Evolutionary conservation across 2,888 invertebrate species (phyloP), one percentile per base, ranked within the genome.

Genomic region (Lasioglossum zephyrum): DNA sequence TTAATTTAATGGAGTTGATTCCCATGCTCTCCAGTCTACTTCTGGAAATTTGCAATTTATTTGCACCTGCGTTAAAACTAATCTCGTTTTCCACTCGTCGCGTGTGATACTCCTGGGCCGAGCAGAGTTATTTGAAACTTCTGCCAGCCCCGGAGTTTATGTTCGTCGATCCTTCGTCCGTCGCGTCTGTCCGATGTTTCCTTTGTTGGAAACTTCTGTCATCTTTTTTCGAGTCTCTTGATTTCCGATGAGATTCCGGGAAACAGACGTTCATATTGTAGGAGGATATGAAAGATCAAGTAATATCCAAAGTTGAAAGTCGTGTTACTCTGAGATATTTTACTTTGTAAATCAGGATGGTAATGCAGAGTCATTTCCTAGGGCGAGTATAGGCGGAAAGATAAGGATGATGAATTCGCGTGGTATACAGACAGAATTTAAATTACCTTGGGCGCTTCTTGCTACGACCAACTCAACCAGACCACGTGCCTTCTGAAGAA

Each of bases 401-500:
- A 78, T 69, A 70, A 49, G 36, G 49, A 44, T 18, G 44, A 79
- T 44, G 36, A 22, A 31, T 41, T 39, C 41, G 3, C 5, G 31
- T 2, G 18, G 73, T 69, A n/a, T 39, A 69, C 36, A 41, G 69
- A 74, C 39, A 63, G 79, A 87, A 77, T 69, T 69, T 39, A 72
- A 85, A 84, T 89, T 93, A 95, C 95, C 96, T 93, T 96, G 96
- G 94, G 93, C 96, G 95, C 95, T 96, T 92, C 96, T 95, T 79
- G 96, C 96, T 92, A 97, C 96, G 91, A 96, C 96, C 93, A 97
- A 95, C 93, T 97, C 97, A 90, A 97, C 96, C 92, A 97, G 95
- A 77, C 97, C 98, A 92, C 97, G 96, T 89, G 97, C 97, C 95
- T 97, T 97, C 95, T 97, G 97, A 92, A 98, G 96, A 93, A 97